Base-by-base conservation (phyloP, 2,888 invertebrate species). In the Drosophila dives region DNA sequence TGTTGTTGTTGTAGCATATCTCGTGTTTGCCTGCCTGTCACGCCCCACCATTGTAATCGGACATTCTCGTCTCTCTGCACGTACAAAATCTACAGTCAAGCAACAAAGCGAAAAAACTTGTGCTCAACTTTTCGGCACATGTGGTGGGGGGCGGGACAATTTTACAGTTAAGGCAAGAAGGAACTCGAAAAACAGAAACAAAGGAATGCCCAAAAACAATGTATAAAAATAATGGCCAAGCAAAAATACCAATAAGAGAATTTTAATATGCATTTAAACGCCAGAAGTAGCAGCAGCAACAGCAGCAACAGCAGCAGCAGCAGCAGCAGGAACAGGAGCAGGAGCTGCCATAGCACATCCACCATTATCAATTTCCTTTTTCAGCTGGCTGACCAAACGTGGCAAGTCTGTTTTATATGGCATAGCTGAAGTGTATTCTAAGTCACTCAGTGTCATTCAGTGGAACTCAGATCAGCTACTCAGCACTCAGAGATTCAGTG, bases 261-360 rank as follows among this genome's bases (percentile, higher is more conserved):
- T 80, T 83, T 89, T 87, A 89, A 86, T 89, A 88, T 89, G 76
- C 84, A 86, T 81, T 86, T 32, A 51, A n/a, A 59, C 38, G n/a
- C 23, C 17, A 60, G 32, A 32, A 49, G 42, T 59, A 59, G 36
- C 29, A 29, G 29, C 5, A 29, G 5, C 29, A 26, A 15, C 29
- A 26, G 40, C 60, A 38, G 26, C 45, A n/a, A 26, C 11, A 51
- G n/a, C 20, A 51, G 26, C 51, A 59, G 45, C 38, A 38, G 4
- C n/a, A 50, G 38, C 23, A 20, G 54, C 15, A 58, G 20, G 12
- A 29, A 36, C 56, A 34, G 34, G 34, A 55, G 26, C 17, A 15
- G 10, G n/a, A 62, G 55, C 50, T 5, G 29, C 29, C 5, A 29
- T 29, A 29, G 2, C 29, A 29, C 29, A 49, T 23, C 38, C 53